phyloP scores from a whole-genome alignment of 2,888 invertebrate species.

The Orchesella flavescens region DNA sequence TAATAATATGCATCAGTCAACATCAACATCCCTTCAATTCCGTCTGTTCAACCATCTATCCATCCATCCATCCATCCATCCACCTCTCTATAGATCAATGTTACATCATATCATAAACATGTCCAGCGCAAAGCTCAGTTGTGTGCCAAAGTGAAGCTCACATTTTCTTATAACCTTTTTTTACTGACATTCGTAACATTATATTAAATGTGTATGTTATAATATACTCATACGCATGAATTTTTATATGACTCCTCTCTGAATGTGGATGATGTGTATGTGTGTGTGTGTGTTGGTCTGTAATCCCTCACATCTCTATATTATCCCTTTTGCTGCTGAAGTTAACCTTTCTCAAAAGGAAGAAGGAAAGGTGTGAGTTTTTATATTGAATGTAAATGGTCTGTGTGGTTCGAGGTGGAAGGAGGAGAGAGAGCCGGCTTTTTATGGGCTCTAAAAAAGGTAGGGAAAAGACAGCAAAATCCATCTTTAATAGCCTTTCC shows the following conservation, averaged over 20 bases:
- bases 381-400: conserved; percentile 57
- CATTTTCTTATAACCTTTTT: neutral
- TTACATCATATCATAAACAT: neutral
- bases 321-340: neutral
- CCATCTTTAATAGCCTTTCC: conserved; percentile 60
- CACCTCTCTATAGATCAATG: neutral
- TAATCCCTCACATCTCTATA: neutral
- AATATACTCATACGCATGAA: too few species aligned
- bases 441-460: conserved; percentile 64
- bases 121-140: neutral
- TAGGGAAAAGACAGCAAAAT: conserved; percentile 54
- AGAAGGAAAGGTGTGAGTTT: conserved; percentile 65
- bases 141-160: neutral
- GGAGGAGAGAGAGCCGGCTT: conserved; percentile 54
- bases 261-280: too few species aligned
- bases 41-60: conserved; percentile 31
- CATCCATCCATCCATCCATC: conserved; percentile 34
- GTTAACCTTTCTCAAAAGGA: conserved; percentile 56
- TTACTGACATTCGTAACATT: neutral
- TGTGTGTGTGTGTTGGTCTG: too few species aligned
- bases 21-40: conserved; percentile 39
- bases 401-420: conserved; percentile 30
- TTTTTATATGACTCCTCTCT: too few species aligned
- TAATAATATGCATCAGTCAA: conserved; percentile 62
- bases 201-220: neutral